These are phyloP conservation scores for Alsophila aescularia DNA, from an alignment of 2,888 invertebrate species.

Conservation along the genomic window DNA sequence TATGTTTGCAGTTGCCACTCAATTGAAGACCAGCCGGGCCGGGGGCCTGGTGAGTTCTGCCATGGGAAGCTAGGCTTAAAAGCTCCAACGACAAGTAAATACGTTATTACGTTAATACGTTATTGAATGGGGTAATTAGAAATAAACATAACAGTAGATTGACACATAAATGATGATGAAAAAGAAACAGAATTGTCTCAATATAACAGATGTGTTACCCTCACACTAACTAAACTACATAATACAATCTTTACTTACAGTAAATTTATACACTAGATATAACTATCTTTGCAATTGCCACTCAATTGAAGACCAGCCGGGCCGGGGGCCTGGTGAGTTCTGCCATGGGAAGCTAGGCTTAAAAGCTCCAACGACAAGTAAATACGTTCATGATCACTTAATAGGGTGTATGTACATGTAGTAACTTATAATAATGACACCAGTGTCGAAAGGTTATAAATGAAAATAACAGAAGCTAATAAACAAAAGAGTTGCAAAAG, in stretches of 20 bases:
- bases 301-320: constrained; percentile 7
- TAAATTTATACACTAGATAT: not conserved
- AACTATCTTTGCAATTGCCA: constrained; percentile 8
- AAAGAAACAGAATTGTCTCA: no score
- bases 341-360: constrained; percentile 1
- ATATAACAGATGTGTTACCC: no score
- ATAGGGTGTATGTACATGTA: constrained; percentile 14
- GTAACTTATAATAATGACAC: not conserved
- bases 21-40: constrained; percentile 5
- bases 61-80: not conserved
- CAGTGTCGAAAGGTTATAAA: no score
- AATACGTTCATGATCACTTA: constrained; percentile 8
- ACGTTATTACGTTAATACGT: no score
- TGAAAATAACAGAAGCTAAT: no score
- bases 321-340: not conserved
- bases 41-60: constrained; percentile 3
- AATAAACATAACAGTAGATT: no score
- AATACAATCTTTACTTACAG: not conserved
- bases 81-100: not conserved
- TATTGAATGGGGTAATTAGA: no score
- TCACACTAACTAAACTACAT: no score
- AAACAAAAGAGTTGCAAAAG: no score
- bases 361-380: not conserved
- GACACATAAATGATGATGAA: no score
- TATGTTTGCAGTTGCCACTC: constrained; percentile 8